Evolutionary conservation across 2,888 invertebrate species (phyloP), one percentile per base, ranked within the genome.

Genomic region (Leptura quadrifasciata): DNA sequence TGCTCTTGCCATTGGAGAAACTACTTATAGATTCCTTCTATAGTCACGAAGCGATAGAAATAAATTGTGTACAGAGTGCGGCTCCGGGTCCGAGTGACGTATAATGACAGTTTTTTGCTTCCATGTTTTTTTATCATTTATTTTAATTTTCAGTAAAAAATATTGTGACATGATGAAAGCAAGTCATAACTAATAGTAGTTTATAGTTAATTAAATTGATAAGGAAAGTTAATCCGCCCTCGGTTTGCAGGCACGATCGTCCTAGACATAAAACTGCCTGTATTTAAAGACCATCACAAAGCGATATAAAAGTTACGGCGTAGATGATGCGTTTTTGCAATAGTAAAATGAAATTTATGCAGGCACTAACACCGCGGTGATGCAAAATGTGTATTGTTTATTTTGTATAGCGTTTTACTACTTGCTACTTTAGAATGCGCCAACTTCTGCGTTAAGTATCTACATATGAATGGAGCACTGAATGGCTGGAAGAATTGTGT

Each of bases 281-380:
- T 47, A 10, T 15, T 47, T 15, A 3, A n/a, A 47, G 15, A 12
- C 12, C 47, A 47, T 39, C 15, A 39, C 15, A 47, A 47, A n/a
- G 47, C 47, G 6, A 47, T 47, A n/a, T 47, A n/a, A 47, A 47
- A 3, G n/a, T 47, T 47, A 47, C 5, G n/a, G n/a, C n/a, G n/a
- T 47, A 47, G 5, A 47, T n/a, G 12, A 47, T n/a, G n/a, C 17
- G 47, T 47, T 47, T n/a, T 47, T 47, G 47, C n/a, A 47, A 47
- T n/a, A 47, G 47, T 47, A 47, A n/a, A 47, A n/a, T n/a, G 47
- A 47, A n/a, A 47, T 47, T 47, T 47, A 47, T 47, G 47, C 47
- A 47, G 47, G 0, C 39, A 39, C 12, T 39, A 39, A 39, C 39
- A 39, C 39, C 5, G 47, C n/a, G n/a, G n/a, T 5, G n/a, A 47